Base-by-base conservation (phyloP, 2,113 vertebrate species). In the Coptodon rendalli region DNA sequence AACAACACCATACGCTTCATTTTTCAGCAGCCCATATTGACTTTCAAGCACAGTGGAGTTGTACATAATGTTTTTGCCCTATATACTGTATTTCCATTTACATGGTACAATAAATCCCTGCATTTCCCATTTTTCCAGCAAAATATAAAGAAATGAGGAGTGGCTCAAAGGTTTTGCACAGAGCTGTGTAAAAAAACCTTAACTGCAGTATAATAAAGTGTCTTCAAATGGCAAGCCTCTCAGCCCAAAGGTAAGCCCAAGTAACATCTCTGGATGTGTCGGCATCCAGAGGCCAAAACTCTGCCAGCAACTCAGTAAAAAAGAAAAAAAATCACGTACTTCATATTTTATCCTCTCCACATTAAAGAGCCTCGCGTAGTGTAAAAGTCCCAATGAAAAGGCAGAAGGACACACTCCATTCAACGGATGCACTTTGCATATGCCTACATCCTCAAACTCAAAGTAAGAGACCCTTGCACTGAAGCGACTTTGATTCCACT, bases 401-500 rank as follows among this genome's bases (percentile, higher is more conserved):
- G 24, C n/a, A 52, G 85, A 57, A 66, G 52, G 68, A 86, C 56
- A 76, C 10, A 36, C 54, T 85, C 68, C 22, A 76, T 48, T 76
- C 84, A 36, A n/a, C 54, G 34, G 56, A 57, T 84, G 81, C 88
- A 27, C 36, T 81, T 82, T 82, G 8, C 16, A 34, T 57, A 87
- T 34, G 76, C 89, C 50, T 84, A 81, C 80, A 54, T 93, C 68
- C 22, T 5, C 73, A 86, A 24, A 79, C 63, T 83, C 43, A 2
- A 19, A 79, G 80, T 50, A 13, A 82, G 73, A 88, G 81, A 57
- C 61, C 50, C 52, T 82, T 43, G 80, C 82, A 56, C 89, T 76
- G 34, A 14, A 52, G 48, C 8, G 40, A 86, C 84, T 92, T 86
- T 79, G 81, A 91, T 88, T 90, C 80, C 87, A 82, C 89, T 92